Conservation (phyloP, 2,797 vertebrate genomes). For the Podarcis lilfordi region DNA sequence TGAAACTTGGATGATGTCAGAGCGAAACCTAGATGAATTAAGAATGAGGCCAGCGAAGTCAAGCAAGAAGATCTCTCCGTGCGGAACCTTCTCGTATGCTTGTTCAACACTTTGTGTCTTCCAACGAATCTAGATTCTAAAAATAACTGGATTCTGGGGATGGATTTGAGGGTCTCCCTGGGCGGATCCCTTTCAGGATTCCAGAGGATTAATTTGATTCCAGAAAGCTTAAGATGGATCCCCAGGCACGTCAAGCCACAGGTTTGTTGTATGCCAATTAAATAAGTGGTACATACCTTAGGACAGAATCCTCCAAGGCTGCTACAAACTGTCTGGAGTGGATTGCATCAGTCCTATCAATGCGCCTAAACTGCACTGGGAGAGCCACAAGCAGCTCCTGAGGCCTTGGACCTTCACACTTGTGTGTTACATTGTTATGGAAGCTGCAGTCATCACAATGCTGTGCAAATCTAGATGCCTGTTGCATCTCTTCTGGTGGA, state of each 20-base stretch:
- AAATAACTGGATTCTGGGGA: not conserved
- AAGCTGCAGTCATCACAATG: not conserved
- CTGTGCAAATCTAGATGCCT: not conserved
- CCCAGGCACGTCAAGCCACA: not conserved
- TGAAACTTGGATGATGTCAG: slow-evolving; percentile 60
- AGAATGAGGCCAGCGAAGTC: slow-evolving; percentile 60
- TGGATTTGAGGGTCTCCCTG: not conserved
- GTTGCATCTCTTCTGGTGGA: too few species aligned
- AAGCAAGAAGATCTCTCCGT: slow-evolving; percentile 64
- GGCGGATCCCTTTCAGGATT: not conserved
- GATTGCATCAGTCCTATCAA: too few species aligned
- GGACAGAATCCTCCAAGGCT: not conserved
- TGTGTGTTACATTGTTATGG: not conserved
- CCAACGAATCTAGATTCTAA: slow-evolving; percentile 47
- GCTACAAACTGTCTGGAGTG: not conserved
- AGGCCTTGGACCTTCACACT: not conserved
- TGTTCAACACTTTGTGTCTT: slow-evolving; percentile 40
- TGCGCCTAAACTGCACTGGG: not conserved
- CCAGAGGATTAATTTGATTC: not conserved
- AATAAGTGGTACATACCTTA: not conserved
- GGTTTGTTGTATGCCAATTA: not conserved
- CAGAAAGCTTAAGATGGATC: not conserved
- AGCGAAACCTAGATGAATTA: slow-evolving; percentile 39
- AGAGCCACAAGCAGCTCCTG: not conserved
- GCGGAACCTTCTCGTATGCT: slow-evolving; percentile 54